phyloP scores from a whole-genome alignment of 1,140 invertebrate species.

The Radopholus similis region DNA sequence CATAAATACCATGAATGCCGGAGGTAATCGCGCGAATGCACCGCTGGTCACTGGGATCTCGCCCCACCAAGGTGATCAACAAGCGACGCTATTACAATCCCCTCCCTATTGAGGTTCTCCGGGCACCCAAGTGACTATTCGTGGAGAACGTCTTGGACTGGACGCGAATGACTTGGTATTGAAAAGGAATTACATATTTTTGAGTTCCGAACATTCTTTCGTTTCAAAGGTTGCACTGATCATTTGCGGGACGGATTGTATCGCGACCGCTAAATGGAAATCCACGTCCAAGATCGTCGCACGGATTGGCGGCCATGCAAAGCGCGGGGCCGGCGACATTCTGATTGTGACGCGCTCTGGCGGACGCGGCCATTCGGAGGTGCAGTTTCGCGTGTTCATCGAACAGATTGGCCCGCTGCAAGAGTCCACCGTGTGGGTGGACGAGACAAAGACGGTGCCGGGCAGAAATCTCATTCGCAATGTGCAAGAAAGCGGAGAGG shows the following conservation, averaged over 20 bases:
- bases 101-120: slow-evolving; percentile 93
- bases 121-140: slow-evolving; percentile 82
- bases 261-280: slow-evolving; percentile 94
- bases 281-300: slow-evolving; percentile 93
- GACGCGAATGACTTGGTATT: slow-evolving; percentile 64
- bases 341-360: slow-evolving; percentile 84
- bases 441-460: slow-evolving; percentile 75
- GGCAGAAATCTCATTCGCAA: slow-evolving; percentile 73
- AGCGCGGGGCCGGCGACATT: slow-evolving; percentile 84
- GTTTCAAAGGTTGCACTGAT: slow-evolving; percentile 72
- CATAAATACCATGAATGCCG: background rate
- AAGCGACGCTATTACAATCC: slow-evolving; percentile 65
- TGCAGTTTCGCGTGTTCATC: slow-evolving; percentile 70
- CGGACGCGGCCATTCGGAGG: slow-evolving; percentile 69
- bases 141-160: slow-evolving; percentile 88
- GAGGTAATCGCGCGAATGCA: slow-evolving; percentile 20
- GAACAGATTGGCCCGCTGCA: slow-evolving; percentile 72
- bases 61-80: slow-evolving; percentile 93
- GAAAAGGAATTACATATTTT: slow-evolving; percentile 67
- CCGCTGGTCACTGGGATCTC: slow-evolving; percentile 85
- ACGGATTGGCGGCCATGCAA: slow-evolving; percentile 78
- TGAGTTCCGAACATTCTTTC: background rate
- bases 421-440: slow-evolving; percentile 97
- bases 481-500: slow-evolving; percentile 72
- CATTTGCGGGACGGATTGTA: slow-evolving; percentile 90